Conservation (phyloP, 2,113 vertebrate species). For the Tragelaphus strepsiceros region DNA sequence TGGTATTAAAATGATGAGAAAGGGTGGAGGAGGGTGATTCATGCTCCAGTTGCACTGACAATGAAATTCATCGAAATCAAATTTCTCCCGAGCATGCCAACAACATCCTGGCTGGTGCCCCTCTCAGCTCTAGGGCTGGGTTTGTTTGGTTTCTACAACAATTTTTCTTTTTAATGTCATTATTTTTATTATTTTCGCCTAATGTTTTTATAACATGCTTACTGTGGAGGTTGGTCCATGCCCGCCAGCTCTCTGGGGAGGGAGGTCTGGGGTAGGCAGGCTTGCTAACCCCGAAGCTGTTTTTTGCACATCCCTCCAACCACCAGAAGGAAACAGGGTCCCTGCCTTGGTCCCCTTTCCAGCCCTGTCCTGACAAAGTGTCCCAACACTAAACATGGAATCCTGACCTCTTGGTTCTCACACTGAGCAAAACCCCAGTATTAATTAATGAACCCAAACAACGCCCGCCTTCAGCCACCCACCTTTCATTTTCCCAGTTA, state of each 20-base stretch:
- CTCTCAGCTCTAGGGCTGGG: constrained; percentile 26
- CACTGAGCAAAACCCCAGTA: background rate
- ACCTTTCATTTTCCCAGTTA: background rate
- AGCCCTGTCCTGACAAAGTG: background rate
- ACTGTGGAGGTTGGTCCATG: constrained; percentile 28
- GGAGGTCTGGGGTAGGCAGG: no score
- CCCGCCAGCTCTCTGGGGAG: background rate
- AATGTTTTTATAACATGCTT: constrained; percentile 70
- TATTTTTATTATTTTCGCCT: constrained; percentile 68
- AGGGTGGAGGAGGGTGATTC: constrained; percentile 46
- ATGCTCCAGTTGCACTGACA: constrained; percentile 47
- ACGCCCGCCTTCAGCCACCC: background rate
- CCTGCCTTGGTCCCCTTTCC: background rate
- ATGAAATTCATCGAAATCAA: constrained; percentile 62
- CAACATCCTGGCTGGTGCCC: constrained; percentile 37
- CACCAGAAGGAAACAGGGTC: background rate
- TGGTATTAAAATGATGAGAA: constrained; percentile 44
- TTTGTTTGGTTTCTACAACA: constrained; percentile 56
- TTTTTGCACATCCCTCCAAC: background rate
- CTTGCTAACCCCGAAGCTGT: constrained; percentile 1
- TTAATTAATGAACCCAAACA: background rate
- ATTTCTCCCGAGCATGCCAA: constrained; percentile 60
- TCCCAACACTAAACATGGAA: background rate
- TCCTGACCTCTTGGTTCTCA: background rate
- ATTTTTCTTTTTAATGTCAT: constrained; percentile 70